Conservation (phyloP, 2,888 invertebrate genomes). For the Acrocera orbiculus region DNA sequence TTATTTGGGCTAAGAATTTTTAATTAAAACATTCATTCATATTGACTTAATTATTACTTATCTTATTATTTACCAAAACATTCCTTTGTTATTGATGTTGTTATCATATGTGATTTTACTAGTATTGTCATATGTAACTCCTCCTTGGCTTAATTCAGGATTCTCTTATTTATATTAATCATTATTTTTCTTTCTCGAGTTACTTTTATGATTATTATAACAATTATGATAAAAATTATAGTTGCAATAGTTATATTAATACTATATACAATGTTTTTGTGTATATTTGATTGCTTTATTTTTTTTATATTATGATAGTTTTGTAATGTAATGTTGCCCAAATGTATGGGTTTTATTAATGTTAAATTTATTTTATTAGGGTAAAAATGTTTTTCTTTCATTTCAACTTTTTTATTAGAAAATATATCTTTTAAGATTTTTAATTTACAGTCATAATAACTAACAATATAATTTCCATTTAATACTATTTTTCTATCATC, state of each 20-base stretch:
- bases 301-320: neutral
- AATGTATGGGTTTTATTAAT: too few relatives aligned
- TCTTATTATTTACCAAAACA: too few relatives aligned
- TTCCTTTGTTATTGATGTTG: too few relatives aligned
- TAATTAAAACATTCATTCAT: too few relatives aligned
- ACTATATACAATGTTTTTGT: constrained; percentile 1
- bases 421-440: constrained; percentile 7
- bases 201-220: neutral
- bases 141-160: constrained; percentile 6
- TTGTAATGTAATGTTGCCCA: too few relatives aligned
- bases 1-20: too few relatives aligned
- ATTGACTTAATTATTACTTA: too few relatives aligned
- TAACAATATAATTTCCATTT: constrained; percentile 6
- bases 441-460: constrained; percentile 8
- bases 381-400: neutral
- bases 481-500: constrained; percentile 7
- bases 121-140: too few relatives aligned
- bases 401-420: neutral
- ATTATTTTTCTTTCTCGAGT: neutral
- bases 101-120: too few relatives aligned
- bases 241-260: neutral
- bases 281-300: constrained; percentile 4
- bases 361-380: neutral
- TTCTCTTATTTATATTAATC: constrained; percentile 3
- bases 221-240: neutral